Conservation (phyloP, 2,888 invertebrate genomes). For the Poecilobothrus nobilitatus region DNA sequence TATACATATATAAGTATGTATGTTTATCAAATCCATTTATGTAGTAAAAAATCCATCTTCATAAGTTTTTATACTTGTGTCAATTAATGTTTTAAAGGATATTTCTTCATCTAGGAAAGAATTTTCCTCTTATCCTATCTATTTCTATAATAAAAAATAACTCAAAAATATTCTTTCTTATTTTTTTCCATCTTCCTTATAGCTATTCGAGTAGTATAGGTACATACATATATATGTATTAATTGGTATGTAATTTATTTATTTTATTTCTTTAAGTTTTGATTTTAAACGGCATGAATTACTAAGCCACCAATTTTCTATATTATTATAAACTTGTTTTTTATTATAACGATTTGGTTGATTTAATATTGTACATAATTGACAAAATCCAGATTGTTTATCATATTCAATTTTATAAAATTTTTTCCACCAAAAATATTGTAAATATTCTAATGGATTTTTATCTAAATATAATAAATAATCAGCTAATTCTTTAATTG, state of each 20-base stretch:
- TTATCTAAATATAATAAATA: constrained; percentile 44
- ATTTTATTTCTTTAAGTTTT: constrained; percentile 13
- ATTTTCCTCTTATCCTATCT: no score
- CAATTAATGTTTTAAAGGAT: no score
- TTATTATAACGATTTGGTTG: constrained; percentile 26
- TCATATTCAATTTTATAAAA: constrained; percentile 42
- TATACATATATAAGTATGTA: no score
- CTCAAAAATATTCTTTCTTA: no score
- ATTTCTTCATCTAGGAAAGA: no score
- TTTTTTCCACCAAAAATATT: constrained; percentile 59
- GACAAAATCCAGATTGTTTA: constrained; percentile 32
- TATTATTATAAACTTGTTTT: constrained; percentile 33
- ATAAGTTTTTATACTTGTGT: no score
- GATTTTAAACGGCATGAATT: constrained; percentile 33
- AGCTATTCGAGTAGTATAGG: no score
- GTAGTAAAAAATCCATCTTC: no score
- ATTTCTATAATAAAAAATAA: no score
- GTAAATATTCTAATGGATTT: constrained; percentile 51
- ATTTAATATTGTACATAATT: constrained; percentile 36
- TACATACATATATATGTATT: no score
- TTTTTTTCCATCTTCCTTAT: no score
- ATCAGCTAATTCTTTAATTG: constrained; percentile 49
- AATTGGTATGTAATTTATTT: neutral
- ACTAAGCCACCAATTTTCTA: constrained; percentile 39
- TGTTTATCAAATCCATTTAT: no score